phyloP scores from a whole-genome alignment of 2,888 invertebrate genomes.

The Agrilus mali region DNA sequence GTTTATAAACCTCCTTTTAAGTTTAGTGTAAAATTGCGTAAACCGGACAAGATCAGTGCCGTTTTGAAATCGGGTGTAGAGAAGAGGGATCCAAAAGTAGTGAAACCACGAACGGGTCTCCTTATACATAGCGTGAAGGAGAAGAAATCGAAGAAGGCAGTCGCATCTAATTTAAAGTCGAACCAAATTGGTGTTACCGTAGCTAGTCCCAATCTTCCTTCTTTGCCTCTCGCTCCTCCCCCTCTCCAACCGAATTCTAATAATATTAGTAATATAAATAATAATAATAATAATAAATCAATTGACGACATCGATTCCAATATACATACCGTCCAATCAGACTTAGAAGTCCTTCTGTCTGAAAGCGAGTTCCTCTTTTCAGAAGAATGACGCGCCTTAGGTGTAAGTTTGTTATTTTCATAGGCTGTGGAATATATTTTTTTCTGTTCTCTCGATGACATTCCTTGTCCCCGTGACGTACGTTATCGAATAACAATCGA shows the following conservation, averaged over 20 bases:
- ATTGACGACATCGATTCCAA: slow-evolving; percentile 39
- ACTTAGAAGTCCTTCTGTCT: slow-evolving; percentile 45
- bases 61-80: slow-evolving; percentile 45
- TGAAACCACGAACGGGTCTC: slow-evolving; percentile 34
- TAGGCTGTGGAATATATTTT: slow-evolving; percentile 22
- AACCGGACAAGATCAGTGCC: slow-evolving; percentile 54
- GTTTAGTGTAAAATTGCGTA: slow-evolving; percentile 67
- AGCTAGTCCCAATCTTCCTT: slow-evolving; percentile 20
- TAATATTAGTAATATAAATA: slow-evolving; percentile 5
- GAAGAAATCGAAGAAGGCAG: slow-evolving; percentile 17
- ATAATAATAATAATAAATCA: slow-evolving; percentile 13
- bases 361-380: slow-evolving; percentile 44
- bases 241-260: slow-evolving; percentile 13
- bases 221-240: slow-evolving; percentile 14
- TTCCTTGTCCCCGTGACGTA: too few species aligned
- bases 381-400: slow-evolving; percentile 31
- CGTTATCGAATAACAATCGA: too few species aligned
- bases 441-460: slow-evolving; percentile 4
- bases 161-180: slow-evolving; percentile 20
- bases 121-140: slow-evolving; percentile 33
- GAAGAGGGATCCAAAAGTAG: slow-evolving; percentile 13
- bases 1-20: slow-evolving; percentile 81
- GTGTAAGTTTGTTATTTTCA: slow-evolving; percentile 5
- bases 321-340: slow-evolving; percentile 47
- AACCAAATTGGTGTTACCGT: slow-evolving; percentile 15